Evolutionary conservation across 2,888 invertebrate genomes (phyloP), one percentile per base, ranked within the genome.

Genomic region (Rapana venosa): DNA sequence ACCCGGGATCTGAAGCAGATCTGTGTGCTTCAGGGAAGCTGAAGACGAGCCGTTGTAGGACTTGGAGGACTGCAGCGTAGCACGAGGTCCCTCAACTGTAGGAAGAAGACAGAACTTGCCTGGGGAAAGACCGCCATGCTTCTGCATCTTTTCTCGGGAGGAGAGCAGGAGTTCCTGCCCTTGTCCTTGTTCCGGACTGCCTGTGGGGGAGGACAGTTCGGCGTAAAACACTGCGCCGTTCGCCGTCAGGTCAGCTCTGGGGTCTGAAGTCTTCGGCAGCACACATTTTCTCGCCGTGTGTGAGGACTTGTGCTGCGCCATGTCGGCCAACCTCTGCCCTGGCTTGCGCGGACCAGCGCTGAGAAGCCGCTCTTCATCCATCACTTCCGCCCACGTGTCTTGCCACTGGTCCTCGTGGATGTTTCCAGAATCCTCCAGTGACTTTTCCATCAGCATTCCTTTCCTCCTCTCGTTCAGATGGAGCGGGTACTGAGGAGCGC

Each of bases 391-490:
- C 17, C 32, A 70, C 17, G 83, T 70, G 85, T 85, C 89, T 26
- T 74, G 15, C 89, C 89, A 89, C 11, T 90, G 92, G 58, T 92
- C 92, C 88, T 94, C 94, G 91, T 85, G 89, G 32, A 89, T 85
- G 32, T 89, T 85, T 6, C 94, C 94, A 66, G 94, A 94, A 74
- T 94, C 94, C 87, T 93, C 92, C 70, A 93, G 91, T 13, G 93
- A 92, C 30, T 91, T 90, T 70, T 92, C 93, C 90, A 88, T 17
- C 20, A 81, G 30, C 35, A 61, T 35, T 30, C 61, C 36, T 22
- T n/a, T 56, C 26, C 85, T 30, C 15, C 47, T 84, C 8, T 35
- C 56, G 0, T 11, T n/a, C 26, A 17, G 8, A 26, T 22, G 79
- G 0, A 17, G 30, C 32, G 30, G 11, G 13, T 32, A 32, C 17